These are phyloP conservation scores for Dufourea novaeangliae DNA, from an alignment of 1,140 invertebrate genomes.

Conservation along the genomic window DNA sequence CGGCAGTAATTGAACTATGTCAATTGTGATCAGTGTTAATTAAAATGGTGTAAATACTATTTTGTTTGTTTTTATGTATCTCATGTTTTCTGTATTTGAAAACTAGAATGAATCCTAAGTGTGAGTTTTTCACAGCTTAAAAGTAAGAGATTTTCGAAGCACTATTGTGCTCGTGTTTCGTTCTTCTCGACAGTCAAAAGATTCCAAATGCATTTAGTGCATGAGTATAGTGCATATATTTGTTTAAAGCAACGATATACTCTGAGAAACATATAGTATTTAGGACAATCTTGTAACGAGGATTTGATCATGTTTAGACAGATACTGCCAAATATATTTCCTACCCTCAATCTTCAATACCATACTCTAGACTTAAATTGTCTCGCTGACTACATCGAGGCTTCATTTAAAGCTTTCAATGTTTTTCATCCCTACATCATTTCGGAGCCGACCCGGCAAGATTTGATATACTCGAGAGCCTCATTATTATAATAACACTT, in stretches of 20 bases:
- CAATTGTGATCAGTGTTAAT: not conserved
- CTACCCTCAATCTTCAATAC: constrained; percentile 37
- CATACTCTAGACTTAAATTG: constrained; percentile 49
- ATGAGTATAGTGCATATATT: constrained; percentile 41
- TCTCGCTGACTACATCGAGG: constrained; percentile 12
- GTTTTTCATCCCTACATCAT: constrained; percentile 1
- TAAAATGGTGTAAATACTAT: not conserved
- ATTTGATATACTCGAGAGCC: constrained; percentile 19
- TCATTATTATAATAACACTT: constrained; percentile 23
- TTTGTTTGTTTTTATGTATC: not conserved
- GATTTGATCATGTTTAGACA: constrained; percentile 53
- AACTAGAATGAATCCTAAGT: not conserved
- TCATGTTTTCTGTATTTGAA: not conserved
- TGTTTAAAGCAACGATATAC: constrained; percentile 62
- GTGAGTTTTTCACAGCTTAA: not conserved
- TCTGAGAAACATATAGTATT: constrained; percentile 63
- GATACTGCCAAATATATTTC: constrained; percentile 63
- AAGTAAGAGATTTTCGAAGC: not conserved
- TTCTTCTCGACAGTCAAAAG: constrained; percentile 4
- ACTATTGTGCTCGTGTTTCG: not conserved
- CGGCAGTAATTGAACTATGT: not conserved
- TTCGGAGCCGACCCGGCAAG: no score
- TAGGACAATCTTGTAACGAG: constrained; percentile 46
- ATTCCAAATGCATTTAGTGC: not conserved
- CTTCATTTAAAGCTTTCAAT: constrained; percentile 43